phyloP scores from a whole-genome alignment of 2,888 invertebrate species.

The Campoplex nolae region DNA sequence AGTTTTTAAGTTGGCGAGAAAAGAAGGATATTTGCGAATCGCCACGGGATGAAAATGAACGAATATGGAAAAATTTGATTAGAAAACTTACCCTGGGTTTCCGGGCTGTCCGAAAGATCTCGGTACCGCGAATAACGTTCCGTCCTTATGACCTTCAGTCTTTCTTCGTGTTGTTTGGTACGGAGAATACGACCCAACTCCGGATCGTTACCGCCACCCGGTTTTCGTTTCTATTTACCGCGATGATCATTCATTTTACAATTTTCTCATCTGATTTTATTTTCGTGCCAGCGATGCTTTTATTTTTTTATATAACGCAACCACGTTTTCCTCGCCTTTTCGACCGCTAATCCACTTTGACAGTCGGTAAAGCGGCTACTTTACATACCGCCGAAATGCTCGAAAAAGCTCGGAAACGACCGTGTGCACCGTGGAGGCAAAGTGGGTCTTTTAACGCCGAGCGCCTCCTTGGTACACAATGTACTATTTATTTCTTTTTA shows the following conservation, averaged over 20 bases:
- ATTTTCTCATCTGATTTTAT: neutral
- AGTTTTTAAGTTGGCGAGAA: neutral
- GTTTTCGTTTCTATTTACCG: constrained; percentile 32
- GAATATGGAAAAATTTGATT: neutral
- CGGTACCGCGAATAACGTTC: constrained; percentile 61
- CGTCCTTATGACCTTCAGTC: constrained; percentile 58
- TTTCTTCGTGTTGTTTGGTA: constrained; percentile 30
- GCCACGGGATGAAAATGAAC: neutral
- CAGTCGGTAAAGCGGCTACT: no score
- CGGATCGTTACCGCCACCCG: neutral
- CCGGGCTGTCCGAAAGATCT: constrained; percentile 7
- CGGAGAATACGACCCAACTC: constrained; percentile 63
- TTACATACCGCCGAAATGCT: no score
- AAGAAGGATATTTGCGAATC: neutral
- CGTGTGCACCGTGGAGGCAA: no score
- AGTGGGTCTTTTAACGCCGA: no score
- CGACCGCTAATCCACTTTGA: no score
- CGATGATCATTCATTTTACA: constrained; percentile 34
- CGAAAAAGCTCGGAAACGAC: no score
- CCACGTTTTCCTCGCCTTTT: no score
- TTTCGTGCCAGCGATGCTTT: neutral
- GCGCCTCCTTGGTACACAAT: no score
- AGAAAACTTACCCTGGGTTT: constrained; percentile 49
- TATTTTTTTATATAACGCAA: no score
- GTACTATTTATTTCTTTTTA: no score